Base-by-base conservation (phyloP, 2,113 vertebrate species). In the Glaucomys volans region DNA sequence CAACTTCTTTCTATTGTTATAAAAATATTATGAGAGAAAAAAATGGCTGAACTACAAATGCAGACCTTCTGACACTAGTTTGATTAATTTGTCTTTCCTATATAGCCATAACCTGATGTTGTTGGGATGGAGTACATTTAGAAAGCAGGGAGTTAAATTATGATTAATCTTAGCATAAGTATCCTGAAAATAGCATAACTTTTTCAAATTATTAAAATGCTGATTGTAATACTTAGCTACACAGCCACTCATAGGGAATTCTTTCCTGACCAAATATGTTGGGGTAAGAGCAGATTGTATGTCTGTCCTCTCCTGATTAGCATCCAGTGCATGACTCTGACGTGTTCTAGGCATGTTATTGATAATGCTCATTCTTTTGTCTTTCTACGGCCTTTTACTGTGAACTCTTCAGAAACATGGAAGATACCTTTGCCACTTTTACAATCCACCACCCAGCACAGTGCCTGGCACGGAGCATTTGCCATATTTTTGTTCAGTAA, bases 81-180 rank as follows among this genome's bases (percentile, higher is more conserved):
- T 90, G 40, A 94, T 88, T 85, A 69, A 82, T 62, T 54, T 89
- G 13, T 54, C 54, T 83, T 91, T 74, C 92, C 30, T 75, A 24
- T 75, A 74, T 62, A 80, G 69, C 14, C 5, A 35, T 54, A 24
- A 20, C 5, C 11, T 87, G 1, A 20, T 32, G 2, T 16, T 47
- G 8, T 74, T 87, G 12, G 42, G 1, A 0, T 92, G 5, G 9
- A 81, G n/a, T 52, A 57, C 4, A 47, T 28, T 83, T 76, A 62
- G 20, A 69, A 94, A 62, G 86, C n/a, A 42, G 16, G 7, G 14
- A 88, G 20, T 71, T 88, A 83, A 77, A 37, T 87, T 42, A 47
- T 59, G 4, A 50, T 57, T 75, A 57, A 50, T 77, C 76, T 83
- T 90, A 69, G 57, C n/a, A 11, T 47, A 76, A 82, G 35, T 62